phyloP scores from a whole-genome alignment of 2,113 vertebrate genomes.

The Cynopterus brachyotis region DNA sequence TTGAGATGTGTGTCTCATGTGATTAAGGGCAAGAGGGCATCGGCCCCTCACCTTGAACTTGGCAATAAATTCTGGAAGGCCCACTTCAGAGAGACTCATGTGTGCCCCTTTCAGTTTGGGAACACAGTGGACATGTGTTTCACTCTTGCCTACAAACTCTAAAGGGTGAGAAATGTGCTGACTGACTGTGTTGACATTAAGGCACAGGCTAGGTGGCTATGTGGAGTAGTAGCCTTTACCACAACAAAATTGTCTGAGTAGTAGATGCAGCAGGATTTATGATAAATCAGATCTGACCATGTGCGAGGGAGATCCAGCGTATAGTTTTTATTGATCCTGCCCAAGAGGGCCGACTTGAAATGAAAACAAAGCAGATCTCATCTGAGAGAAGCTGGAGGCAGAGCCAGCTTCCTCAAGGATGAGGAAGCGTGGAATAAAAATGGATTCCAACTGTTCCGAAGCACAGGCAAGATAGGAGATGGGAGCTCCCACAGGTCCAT shows the following conservation, averaged over 20 bases:
- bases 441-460: background rate
- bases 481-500: background rate
- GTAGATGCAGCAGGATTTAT: background rate
- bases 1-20: background rate
- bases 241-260: background rate
- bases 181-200: background rate
- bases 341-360: background rate
- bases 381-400: background rate
- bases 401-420: background rate
- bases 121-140: background rate
- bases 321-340: background rate
- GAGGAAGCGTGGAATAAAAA: background rate
- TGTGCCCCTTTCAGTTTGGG: background rate
- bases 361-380: background rate
- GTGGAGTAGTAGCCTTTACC: background rate
- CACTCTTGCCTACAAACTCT: background rate
- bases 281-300: background rate
- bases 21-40: background rate
- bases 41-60: background rate
- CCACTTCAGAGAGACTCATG: background rate
- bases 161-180: background rate
- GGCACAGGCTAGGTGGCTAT: background rate
- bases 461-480: background rate
- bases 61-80: background rate
- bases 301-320: background rate